Percentiles rank a stretch among this genome's conserved stretches.
These are phyloP conservation scores for Oreochromis aureus DNA, from an alignment of 2,113 vertebrate genomes.

Conservation along the genomic window DNA sequence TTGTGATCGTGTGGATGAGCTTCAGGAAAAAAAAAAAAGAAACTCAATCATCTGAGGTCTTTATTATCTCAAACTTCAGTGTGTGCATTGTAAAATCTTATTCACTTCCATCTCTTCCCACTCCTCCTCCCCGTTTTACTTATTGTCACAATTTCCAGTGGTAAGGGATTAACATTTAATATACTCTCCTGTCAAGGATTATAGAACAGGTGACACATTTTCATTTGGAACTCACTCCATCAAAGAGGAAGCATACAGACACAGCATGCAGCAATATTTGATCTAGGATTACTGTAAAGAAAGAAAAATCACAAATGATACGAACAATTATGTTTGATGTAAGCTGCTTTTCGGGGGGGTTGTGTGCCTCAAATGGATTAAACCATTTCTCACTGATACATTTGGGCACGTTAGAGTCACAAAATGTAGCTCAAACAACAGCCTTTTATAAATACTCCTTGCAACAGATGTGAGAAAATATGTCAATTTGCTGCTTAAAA, in stretches of 20 bases:
- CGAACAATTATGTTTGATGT: constrained; percentile 47
- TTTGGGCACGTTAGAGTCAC: not conserved
- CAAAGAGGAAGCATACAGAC: constrained; percentile 1
- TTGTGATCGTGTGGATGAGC: not conserved
- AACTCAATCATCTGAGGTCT: constrained; percentile 1
- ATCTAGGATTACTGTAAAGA: constrained; percentile 36
- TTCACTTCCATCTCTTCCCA: not conserved
- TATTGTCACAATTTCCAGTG: constrained; percentile 40
- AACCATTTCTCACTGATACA: constrained; percentile 24
- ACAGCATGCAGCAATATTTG: constrained; percentile 20
- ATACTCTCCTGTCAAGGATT: constrained; percentile 51
- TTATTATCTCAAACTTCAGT: constrained; percentile 6
- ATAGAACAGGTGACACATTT: constrained; percentile 58
- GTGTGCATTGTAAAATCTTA: not conserved
- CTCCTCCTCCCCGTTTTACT: not conserved
- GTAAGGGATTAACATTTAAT: constrained; percentile 62
- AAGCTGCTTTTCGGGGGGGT: constrained; percentile 32
- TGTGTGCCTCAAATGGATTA: constrained; percentile 34
- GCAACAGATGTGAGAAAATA: not conserved
- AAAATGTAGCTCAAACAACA: not conserved
- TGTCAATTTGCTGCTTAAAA: not conserved
- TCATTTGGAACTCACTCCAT: constrained; percentile 26
- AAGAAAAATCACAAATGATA: constrained; percentile 45
- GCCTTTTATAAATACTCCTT: not conserved
- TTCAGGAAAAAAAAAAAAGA: not conserved